These are phyloP conservation scores for Acanthoscelides obtectus DNA, from an alignment of 2,888 invertebrate genomes.

Conservation along the genomic window DNA sequence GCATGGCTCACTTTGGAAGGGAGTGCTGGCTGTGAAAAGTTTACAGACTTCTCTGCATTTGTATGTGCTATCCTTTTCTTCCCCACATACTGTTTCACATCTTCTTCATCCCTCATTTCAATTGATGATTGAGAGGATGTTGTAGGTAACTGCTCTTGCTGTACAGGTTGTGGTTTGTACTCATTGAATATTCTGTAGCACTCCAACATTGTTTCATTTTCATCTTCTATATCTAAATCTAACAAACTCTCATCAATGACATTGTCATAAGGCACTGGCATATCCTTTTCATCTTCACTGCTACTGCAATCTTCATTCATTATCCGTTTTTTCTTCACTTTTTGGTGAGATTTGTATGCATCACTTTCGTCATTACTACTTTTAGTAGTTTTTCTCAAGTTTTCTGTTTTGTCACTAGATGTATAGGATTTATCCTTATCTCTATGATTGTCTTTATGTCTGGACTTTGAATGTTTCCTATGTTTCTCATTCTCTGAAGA, in stretches of 20 bases:
- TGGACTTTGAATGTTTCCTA: constrained; percentile 14
- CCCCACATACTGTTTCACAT: constrained; percentile 4
- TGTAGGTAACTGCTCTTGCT: constrained; percentile 3
- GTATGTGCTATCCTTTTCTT: constrained; percentile 74
- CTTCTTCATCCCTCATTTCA: constrained; percentile 19
- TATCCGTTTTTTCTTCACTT: constrained; percentile 1
- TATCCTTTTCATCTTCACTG: background rate
- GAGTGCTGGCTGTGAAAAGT: constrained; percentile 44
- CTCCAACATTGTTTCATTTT: constrained; percentile 62
- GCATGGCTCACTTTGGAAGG: constrained; percentile 51
- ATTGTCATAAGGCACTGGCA: constrained; percentile 9
- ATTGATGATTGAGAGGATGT: background rate
- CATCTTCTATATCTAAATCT: constrained; percentile 46
- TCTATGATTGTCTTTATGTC: constrained; percentile 25
- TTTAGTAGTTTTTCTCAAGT: constrained; percentile 19
- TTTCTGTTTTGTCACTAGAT: constrained; percentile 19
- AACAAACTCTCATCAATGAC: constrained; percentile 6
- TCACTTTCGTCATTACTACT: constrained; percentile 15
- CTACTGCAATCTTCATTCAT: background rate
- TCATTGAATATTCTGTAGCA: constrained; percentile 85
- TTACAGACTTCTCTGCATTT: constrained; percentile 49
- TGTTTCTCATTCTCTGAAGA: background rate
- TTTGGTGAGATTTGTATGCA: background rate
- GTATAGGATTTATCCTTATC: constrained; percentile 17
- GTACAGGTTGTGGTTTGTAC: constrained; percentile 51